These are phyloP conservation scores for Drosophila asahinai DNA, from an alignment of 1,140 invertebrate genomes.

Conservation along the genomic window DNA sequence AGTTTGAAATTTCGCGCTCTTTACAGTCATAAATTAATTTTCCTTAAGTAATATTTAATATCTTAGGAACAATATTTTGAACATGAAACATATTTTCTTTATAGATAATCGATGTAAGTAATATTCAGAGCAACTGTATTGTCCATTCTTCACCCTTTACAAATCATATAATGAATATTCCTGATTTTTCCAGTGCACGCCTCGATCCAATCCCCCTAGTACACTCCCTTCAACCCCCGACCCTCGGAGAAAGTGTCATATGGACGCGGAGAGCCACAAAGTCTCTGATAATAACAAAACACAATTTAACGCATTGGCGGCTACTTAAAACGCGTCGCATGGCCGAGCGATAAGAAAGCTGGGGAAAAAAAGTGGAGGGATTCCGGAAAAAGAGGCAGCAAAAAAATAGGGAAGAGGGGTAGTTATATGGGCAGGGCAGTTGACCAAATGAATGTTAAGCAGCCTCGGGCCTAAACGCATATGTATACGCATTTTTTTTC, in stretches of 20 bases:
- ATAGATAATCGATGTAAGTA: not conserved
- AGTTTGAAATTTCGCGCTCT: too few relatives aligned
- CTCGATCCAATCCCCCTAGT: not conserved
- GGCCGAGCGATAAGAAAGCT: conserved; percentile 69
- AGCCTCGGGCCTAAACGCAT: conserved; percentile 49
- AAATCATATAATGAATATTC: rapidly evolving
- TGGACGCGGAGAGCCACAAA: conserved; percentile 43
- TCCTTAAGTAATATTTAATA: too few relatives aligned
- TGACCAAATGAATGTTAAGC: conserved; percentile 80
- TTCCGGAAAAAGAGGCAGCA: not conserved
- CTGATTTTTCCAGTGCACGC: not conserved
- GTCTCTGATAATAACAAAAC: conserved; percentile 75
- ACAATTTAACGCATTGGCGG: conserved; percentile 82
- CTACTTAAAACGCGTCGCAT: conserved; percentile 82
- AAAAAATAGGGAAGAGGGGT: not conserved
- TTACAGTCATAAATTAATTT: too few relatives aligned
- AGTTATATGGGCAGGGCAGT: conserved; percentile 30
- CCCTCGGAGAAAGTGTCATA: conserved; percentile 63
- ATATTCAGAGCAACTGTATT: not conserved
- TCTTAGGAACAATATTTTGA: not conserved
- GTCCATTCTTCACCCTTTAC: not conserved
- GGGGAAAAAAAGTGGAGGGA: conserved; percentile 15
- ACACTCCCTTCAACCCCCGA: not conserved
- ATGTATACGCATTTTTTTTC: conserved; percentile 48
- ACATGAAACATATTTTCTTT: too few relatives aligned